Evolutionary conservation across 2,888 invertebrate species (phyloP), one percentile per base, ranked within the genome.

Genomic region (Pristionchus mayeri): DNA sequence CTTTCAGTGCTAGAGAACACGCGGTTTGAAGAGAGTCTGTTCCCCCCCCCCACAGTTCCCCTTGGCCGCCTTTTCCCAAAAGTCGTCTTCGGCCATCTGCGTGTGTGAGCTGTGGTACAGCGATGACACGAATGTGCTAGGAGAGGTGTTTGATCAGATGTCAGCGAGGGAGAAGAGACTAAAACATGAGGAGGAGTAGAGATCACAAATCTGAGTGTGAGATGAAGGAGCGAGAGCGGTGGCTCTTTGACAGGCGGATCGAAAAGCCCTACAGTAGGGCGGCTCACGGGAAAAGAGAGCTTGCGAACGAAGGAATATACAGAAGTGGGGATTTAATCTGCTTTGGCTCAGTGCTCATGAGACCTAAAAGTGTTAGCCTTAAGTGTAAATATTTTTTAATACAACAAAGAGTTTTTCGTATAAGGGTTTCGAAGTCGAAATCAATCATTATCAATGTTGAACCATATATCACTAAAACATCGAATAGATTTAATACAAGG

Each of bases 81-180:
- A 48, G 76, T 50, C 76, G 76, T 13, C 76, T 2, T 44, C 3
- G 30, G 9, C 76, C 76, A 78, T 78, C 76, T 78, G 76, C 34
- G 34, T n/a, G n/a, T n/a, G n/a, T 24, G 48, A 3, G 48, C 48
- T 9, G 21, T 18, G 24, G n/a, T 34, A 75, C 44, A 48, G 27
- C 48, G 76, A 78, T 24, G 76, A 78, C 40, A 78, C 34, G 76
- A 78, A 50, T 40, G 75, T 3, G 44, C 16, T 30, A 30, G 27
- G 13, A n/a, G 34, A 30, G 48, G 48, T 78, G 76, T 78, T 78
- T 78, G 76, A 78, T 78, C 76, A 78, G 76, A 78, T 78, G 76
- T 78, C 48, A 76, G 76, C 21, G 76, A n/a, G 63, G 4, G 63
- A 78, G 76, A 21, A 50, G 76, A 21, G 24, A 13, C 11, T 34